Base-by-base conservation (phyloP, 2,888 invertebrate species). In the Lepidocyrtoides sp. region DNA sequence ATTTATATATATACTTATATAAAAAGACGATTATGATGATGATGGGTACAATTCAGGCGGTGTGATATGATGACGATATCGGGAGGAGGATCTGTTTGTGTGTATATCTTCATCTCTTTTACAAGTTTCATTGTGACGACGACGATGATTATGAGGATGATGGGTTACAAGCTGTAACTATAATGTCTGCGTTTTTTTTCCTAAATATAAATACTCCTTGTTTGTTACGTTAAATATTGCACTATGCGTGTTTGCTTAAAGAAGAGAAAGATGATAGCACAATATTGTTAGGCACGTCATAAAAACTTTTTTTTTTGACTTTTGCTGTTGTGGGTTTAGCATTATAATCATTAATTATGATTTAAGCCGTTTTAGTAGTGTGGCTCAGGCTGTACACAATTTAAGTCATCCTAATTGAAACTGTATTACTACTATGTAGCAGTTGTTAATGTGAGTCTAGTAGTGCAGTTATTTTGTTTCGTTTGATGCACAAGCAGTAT, bases 301-400 rank as follows among this genome's bases (percentile, higher is more conserved):
- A 72, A 44, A 17, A 72, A 72, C 36, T 14, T n/a, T n/a, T n/a
- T n/a, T n/a, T n/a, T 2, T 14, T 32, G 29, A 26, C 63, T 32
- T 32, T 72, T 72, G 72, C 20, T 72, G 72, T 44, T 44, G 41
- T 72, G 12, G 20, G 72, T 72, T 44, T 72, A 72, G 41, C 81
- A 72, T 72, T 72, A 32, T 66, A 75, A 86, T 86, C 86, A 86
- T 86, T 86, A 86, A 86, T 86, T 86, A 86, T 86, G 86, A 86
- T 86, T 86, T 77, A 86, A 86, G 23, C 41, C 32, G 44, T 63
- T 83, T 63, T 26, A 66, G 41, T 36, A 66, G 66, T 7, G 72
- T 72, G 17, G 41, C 20, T 72, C 44, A 12, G 72, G 44, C 41
- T 12, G 72, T 72, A 72, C 20, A 72, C 72, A 41, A 72, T 72